Conservation (phyloP, 2,113 vertebrate species). For the Apeltes quadracus region DNA sequence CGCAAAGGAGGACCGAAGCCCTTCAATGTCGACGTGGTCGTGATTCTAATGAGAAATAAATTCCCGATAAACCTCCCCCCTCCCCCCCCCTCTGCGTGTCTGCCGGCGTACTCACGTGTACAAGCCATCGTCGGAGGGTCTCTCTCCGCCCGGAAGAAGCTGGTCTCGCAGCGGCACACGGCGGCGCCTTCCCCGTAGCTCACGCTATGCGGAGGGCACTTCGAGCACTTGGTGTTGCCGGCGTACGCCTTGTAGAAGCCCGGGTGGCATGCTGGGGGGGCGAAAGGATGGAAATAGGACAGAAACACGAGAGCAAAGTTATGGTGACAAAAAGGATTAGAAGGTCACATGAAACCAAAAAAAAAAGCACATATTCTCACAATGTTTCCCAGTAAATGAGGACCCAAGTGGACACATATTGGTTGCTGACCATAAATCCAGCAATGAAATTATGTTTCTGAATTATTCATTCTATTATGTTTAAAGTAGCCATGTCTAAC, state of each 20-base stretch:
- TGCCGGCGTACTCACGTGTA: slow-evolving; percentile 86
- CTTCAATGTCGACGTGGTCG: background rate
- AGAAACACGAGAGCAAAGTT: slow-evolving; percentile 1
- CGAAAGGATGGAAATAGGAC: slow-evolving; percentile 32
- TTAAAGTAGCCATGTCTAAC: background rate
- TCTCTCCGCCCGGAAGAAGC: slow-evolving; percentile 91
- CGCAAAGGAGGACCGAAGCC: background rate
- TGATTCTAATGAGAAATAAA: background rate
- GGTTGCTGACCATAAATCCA: slow-evolving; percentile 8
- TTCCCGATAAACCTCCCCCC: too few species aligned
- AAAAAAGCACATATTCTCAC: background rate
- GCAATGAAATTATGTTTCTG: background rate
- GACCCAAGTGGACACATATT: background rate
- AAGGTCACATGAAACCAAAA: background rate
- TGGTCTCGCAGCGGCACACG: slow-evolving; percentile 90
- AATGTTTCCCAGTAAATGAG: slow-evolving; percentile 1
- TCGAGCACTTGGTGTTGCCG: slow-evolving; percentile 93
- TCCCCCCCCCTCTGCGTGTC: too few species aligned
- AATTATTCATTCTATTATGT: background rate
- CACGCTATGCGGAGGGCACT: slow-evolving; percentile 92
- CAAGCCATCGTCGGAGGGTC: slow-evolving; percentile 96
- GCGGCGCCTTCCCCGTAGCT: slow-evolving; percentile 88
- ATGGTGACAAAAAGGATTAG: background rate
- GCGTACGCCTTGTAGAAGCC: slow-evolving; percentile 96
- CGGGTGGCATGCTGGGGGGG: slow-evolving; percentile 87